Percentiles rank a stretch among this genome's conserved stretches.
Conservation (phyloP, 2,888 invertebrate species). For the Diploptera punctata region DNA sequence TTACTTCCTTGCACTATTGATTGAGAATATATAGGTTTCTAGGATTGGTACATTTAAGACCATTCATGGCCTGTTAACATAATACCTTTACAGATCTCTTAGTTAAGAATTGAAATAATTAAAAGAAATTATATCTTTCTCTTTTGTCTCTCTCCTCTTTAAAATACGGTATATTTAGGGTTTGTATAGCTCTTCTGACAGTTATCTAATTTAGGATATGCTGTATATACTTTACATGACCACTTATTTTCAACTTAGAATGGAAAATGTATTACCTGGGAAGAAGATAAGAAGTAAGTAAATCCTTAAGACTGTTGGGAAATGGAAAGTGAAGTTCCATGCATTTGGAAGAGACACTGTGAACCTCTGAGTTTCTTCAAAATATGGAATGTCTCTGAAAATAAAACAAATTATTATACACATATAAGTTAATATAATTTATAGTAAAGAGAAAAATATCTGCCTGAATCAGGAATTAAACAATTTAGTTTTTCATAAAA, state of each 20-base stretch:
- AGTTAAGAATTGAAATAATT: not conserved
- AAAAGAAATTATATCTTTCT: not conserved
- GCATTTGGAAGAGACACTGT: constrained; percentile 80
- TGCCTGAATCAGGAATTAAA: too few species aligned
- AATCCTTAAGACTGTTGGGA: constrained; percentile 77
- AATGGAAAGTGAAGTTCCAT: constrained; percentile 86
- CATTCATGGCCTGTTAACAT: too few species aligned
- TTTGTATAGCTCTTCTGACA: not conserved
- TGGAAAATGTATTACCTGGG: constrained; percentile 61
- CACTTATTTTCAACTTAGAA: not conserved
- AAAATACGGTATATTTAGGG: not conserved
- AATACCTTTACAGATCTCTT: too few species aligned
- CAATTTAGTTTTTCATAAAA: too few species aligned
- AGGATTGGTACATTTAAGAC: not conserved
- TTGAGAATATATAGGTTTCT: not conserved
- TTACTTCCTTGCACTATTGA: not conserved
- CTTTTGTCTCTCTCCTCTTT: not conserved
- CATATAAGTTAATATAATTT: too few species aligned
- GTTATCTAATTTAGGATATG: not conserved
- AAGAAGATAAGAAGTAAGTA: constrained; percentile 79
- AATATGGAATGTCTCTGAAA: constrained; percentile 81
- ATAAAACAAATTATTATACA: too few species aligned
- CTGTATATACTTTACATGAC: not conserved
- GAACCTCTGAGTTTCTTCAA: constrained; percentile 82
- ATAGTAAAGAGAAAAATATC: too few species aligned